Evolutionary conservation across 2,888 invertebrate species (phyloP).

Genomic region (Eueremaeus valkanovi): DNA sequence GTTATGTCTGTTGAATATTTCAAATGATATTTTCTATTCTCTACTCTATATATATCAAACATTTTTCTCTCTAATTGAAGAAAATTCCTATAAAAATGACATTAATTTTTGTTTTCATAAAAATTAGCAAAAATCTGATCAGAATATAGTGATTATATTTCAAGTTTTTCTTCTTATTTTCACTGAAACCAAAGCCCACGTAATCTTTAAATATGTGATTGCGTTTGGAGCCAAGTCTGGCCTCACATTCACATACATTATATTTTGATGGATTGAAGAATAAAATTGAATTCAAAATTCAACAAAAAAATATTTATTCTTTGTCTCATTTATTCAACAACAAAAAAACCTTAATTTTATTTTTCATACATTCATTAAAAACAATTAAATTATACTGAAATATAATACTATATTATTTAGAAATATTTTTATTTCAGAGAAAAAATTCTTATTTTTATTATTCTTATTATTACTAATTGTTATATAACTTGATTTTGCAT

Average conservation of each 20-base stretch:
- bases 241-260: constrained; percentile 18
- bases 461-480: not conserved
- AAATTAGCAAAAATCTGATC: not conserved
- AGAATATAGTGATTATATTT: not conserved
- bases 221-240: not conserved
- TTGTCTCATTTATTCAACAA: no score
- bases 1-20: no score
- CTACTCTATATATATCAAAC: no score
- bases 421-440: no score
- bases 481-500: not conserved
- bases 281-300: no score
- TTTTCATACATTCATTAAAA: not conserved
- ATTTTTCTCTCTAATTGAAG: no score
- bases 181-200: not conserved
- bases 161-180: not conserved
- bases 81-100: not conserved
- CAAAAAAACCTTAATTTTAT: no score
- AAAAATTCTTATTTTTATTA: not conserved
- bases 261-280: no score
- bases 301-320: no score
- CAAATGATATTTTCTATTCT: no score
- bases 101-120: not conserved
- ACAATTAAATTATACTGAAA: not conserved
- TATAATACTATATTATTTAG: no score
- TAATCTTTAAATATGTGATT: not conserved